Percentiles rank a stretch among this genome's conserved stretches.
Evolutionary conservation across 1,140 invertebrate species (phyloP).

Genomic region (Heliconius himera): DNA sequence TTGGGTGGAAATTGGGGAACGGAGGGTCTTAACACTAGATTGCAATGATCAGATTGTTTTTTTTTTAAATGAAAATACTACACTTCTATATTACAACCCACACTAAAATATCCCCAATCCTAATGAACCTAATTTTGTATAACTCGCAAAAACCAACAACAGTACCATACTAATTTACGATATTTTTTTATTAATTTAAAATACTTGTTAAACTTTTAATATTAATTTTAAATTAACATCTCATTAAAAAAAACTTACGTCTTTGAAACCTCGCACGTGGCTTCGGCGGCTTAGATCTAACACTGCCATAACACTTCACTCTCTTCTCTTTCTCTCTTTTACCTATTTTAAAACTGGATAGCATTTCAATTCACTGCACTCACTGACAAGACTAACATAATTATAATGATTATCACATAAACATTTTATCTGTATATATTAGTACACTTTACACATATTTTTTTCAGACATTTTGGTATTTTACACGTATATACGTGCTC

Average conservation of each 20-base stretch:
- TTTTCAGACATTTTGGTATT: neutral
- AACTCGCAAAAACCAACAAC: neutral
- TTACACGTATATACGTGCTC: slow-evolving; percentile 31
- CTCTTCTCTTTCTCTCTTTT: slow-evolving; percentile 38
- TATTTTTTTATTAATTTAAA: neutral
- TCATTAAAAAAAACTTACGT: slow-evolving; percentile 34
- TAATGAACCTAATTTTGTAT: neutral
- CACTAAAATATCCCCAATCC: neutral
- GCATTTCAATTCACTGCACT: slow-evolving; percentile 33
- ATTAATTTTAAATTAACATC: neutral
- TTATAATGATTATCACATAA: slow-evolving; percentile 21
- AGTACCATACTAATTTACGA: neutral
- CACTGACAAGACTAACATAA: slow-evolving; percentile 17
- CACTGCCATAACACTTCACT: slow-evolving; percentile 39
- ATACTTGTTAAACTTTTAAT: neutral
- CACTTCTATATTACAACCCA: neutral
- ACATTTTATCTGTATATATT: neutral
- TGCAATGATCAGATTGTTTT: no score
- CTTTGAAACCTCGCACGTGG: slow-evolving; percentile 40
- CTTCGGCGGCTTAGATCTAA: slow-evolving; percentile 39
- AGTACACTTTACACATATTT: neutral
- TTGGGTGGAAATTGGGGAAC: neutral
- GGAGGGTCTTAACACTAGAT: neutral
- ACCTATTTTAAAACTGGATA: slow-evolving; percentile 37
- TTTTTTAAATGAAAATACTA: neutral